Percentiles rank a stretch among this genome's conserved stretches.
These are phyloP conservation scores for Styela plicata DNA, from an alignment of 23 tunicate genomes.

Conservation along the genomic window DNA sequence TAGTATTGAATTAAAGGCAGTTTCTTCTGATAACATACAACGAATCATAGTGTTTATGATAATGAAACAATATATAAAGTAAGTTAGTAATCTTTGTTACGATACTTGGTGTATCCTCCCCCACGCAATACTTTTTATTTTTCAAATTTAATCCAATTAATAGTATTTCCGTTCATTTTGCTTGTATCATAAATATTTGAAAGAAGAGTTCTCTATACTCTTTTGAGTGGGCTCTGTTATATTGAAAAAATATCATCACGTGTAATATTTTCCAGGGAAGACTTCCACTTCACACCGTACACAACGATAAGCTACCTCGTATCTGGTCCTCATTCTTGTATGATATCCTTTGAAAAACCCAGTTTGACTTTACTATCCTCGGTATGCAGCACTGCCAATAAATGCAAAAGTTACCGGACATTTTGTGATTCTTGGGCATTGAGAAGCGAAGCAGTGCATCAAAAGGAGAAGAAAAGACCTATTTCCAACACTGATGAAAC, in stretches of 20 bases:
- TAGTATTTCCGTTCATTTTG: too few species aligned
- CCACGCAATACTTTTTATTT: too few species aligned
- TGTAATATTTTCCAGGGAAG: slow-evolving; percentile 52
- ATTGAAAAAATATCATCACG: too few species aligned
- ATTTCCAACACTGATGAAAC: neutral
- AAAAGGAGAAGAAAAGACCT: neutral
- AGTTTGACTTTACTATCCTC: neutral
- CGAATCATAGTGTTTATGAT: slow-evolving; percentile 57
- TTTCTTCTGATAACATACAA: slow-evolving; percentile 30
- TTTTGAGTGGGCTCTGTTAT: too few species aligned
- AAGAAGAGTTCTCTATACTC: too few species aligned
- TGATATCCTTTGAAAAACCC: neutral
- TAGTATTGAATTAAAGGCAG: slow-evolving; percentile 13
- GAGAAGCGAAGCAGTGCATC: neutral
- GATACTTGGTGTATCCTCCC: too few species aligned
- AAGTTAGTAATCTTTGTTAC: too few species aligned
- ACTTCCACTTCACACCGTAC: slow-evolving; percentile 92
- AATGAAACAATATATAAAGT: slow-evolving; percentile 48
- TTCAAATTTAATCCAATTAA: too few species aligned
- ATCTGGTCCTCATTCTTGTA: slow-evolving; percentile 37
- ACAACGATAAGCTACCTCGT: slow-evolving; percentile 70
- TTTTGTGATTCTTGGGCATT: neutral
- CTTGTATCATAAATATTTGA: too few species aligned
- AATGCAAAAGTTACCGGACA: neutral
- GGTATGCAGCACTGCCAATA: too few species aligned